Base-by-base conservation (phyloP, 2,113 vertebrate species). In the Hyaena hyaena region DNA sequence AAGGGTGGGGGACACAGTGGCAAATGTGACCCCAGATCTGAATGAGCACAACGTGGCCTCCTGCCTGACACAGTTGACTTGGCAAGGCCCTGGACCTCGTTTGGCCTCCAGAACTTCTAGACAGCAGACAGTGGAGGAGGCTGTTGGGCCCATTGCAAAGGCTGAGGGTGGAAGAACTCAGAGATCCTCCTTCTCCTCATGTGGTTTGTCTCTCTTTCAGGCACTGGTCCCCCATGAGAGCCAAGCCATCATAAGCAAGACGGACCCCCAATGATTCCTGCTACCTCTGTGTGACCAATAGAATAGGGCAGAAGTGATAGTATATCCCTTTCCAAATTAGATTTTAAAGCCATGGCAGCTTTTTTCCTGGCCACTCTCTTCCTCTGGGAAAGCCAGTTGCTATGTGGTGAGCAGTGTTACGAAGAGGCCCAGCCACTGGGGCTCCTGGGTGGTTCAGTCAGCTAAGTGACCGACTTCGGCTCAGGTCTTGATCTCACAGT, bases 371-470 rank as follows among this genome's bases (percentile, higher is more conserved):
- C 50, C 21, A 33, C 23, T 16, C 28, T 93, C 26, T 61, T 23
- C 6, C 8, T 71, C n/a, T n/a, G 45, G 4, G 5, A 14, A 94
- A 81, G 43, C 66, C 39, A 39, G 48, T 31, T 69, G 31, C 71
- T 1, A 3, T 28, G 35, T 33, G 0, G 0, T 5, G 31, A 91
- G 61, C 31, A 14, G 66, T 12, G 14, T 16, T 66, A 8, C 26
- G 55, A 81, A 63, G 45, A 58, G 0, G 10, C 7, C 31, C 1
- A n/a, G 0, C 2, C 31, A 11, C 58, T 23, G 21, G 58, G 21
- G 21, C 58, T 23, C 58, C 58, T 61, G 58, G 58, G 21, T 61
- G 58, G 58, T 21, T 61, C 58, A 61, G 58, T 61, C 58, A 9
- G 7, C 23, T 61, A 61, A 23, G 21, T 8, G 8, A 21, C 58